phyloP scores from a whole-genome alignment of 2,113 vertebrate genomes.

The Petroica traversi region DNA sequence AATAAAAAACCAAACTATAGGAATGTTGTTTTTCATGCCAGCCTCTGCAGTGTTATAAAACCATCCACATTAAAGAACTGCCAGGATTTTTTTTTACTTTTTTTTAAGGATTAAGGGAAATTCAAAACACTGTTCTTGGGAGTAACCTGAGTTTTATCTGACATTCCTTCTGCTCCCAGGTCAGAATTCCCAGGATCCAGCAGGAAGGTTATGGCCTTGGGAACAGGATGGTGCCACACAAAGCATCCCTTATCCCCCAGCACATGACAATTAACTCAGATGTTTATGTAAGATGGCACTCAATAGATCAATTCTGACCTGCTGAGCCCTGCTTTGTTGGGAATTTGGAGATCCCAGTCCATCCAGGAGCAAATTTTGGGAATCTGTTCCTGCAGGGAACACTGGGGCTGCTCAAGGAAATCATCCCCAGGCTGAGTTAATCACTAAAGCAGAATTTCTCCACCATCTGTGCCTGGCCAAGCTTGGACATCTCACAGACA shows the following conservation, averaged over 20 bases:
- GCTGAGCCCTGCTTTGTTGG: not conserved
- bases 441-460: not conserved
- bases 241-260: slow-evolving; percentile 59
- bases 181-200: not conserved
- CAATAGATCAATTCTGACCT: slow-evolving; percentile 56
- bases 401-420: not conserved
- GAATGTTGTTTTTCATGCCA: not conserved
- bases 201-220: slow-evolving; percentile 17
- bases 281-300: slow-evolving; percentile 52
- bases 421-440: not conserved
- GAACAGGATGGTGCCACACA: slow-evolving; percentile 40
- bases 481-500: not conserved
- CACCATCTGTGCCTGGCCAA: not conserved
- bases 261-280: slow-evolving; percentile 67
- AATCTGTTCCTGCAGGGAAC: not conserved
- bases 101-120: not conserved
- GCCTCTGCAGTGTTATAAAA: not conserved
- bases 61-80: not conserved
- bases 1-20: not conserved
- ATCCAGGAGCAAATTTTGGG: not conserved
- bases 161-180: not conserved
- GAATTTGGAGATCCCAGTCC: not conserved
- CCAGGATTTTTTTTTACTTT: not conserved
- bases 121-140: not conserved
- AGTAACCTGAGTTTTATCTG: not conserved